phyloP scores from a whole-genome alignment of 2,797 vertebrate genomes.

The Phrynocephalus guinanensis region DNA sequence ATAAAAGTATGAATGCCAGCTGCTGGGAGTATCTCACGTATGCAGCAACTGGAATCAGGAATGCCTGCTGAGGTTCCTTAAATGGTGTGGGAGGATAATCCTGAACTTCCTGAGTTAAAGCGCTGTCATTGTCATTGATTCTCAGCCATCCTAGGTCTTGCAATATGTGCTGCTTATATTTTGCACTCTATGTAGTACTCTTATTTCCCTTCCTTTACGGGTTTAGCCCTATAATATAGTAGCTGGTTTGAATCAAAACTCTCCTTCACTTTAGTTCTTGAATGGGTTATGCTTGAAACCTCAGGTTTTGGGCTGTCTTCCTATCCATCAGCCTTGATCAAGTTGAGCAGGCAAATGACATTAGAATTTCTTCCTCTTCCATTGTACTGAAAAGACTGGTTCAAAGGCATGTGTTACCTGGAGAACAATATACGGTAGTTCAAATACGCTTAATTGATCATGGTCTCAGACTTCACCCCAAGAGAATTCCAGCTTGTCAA shows the following conservation, averaged over 20 bases:
- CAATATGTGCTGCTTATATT: neutral
- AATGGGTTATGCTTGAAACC: neutral
- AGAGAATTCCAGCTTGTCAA: neutral
- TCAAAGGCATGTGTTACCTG: neutral
- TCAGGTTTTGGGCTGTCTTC: neutral
- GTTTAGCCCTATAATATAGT: neutral
- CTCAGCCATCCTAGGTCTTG: conserved; percentile 4
- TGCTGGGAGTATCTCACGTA: conserved; percentile 62
- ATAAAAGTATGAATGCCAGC: conserved; percentile 67
- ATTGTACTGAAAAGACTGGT: too few species aligned
- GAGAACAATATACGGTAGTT: neutral
- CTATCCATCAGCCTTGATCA: neutral
- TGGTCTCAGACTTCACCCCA: neutral
- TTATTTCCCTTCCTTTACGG: neutral
- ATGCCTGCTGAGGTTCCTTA: conserved; percentile 62
- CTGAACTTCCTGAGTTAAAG: conserved; percentile 46
- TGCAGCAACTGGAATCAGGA: conserved; percentile 64
- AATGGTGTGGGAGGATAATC: conserved; percentile 58
- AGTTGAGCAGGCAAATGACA: too few species aligned
- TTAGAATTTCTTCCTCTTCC: neutral
- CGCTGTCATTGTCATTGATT: conserved; percentile 33
- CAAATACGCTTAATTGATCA: neutral
- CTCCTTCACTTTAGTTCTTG: neutral
- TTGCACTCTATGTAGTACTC: neutral
- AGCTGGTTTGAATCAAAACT: neutral